phyloP scores from a whole-genome alignment of 2,888 invertebrate species.

The Drosophila histrio region DNA sequence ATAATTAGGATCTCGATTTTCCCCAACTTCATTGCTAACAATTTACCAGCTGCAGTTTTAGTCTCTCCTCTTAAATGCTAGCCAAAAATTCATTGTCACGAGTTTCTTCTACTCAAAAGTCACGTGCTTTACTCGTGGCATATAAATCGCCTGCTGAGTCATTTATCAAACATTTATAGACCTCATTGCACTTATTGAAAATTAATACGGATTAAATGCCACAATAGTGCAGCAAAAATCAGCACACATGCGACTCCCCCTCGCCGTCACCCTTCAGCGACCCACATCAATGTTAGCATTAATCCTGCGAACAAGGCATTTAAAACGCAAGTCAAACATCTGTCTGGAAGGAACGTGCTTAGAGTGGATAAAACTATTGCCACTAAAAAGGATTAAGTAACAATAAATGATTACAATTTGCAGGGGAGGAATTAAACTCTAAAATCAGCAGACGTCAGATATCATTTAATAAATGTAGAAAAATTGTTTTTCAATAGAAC shows the following conservation, averaged over 20 bases:
- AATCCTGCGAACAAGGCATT: slow-evolving; percentile 75
- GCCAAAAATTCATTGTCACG: slow-evolving; percentile 14
- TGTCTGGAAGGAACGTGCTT: slow-evolving; percentile 43
- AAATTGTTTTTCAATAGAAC: slow-evolving; percentile 56
- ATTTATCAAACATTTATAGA: slow-evolving; percentile 71
- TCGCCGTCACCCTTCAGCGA: slow-evolving; percentile 5
- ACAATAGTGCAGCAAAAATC: slow-evolving; percentile 69
- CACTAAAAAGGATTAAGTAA: slow-evolving; percentile 67
- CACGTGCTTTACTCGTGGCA: slow-evolving; percentile 39
- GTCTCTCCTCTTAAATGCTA: neutral
- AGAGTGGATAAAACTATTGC: slow-evolving; percentile 29
- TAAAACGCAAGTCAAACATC: slow-evolving; percentile 65
- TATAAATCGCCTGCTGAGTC: slow-evolving; percentile 35
- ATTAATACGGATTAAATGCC: slow-evolving; percentile 73
- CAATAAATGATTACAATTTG: slow-evolving; percentile 52
- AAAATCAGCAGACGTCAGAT: neutral
- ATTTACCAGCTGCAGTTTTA: slow-evolving; percentile 2
- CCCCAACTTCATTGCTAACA: neutral
- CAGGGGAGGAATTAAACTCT: neutral
- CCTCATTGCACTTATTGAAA: slow-evolving; percentile 72
- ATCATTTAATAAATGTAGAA: slow-evolving; percentile 50
- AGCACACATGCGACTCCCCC: slow-evolving; percentile 61
- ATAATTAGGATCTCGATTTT: too few relatives aligned
- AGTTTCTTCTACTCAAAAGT: slow-evolving; percentile 15
- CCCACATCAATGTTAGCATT: slow-evolving; percentile 46